Conservation (phyloP, 1,140 invertebrate species). For the Cyclina sinensis region DNA sequence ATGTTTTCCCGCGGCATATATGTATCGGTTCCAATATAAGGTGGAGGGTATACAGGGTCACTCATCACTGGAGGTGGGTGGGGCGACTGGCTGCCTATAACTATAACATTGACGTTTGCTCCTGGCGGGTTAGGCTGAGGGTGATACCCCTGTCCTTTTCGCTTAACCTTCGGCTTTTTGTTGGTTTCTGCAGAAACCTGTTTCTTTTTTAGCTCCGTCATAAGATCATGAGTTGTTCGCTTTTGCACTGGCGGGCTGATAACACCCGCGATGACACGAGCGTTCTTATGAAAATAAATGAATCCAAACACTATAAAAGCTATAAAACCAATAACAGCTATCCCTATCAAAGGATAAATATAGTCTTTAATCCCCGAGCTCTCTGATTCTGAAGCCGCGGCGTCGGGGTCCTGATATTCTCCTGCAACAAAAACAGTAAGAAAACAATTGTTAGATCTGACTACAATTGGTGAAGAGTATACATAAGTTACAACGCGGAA, state of each 20-base stretch:
- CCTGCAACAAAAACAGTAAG: not conserved
- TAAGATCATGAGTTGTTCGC: not conserved
- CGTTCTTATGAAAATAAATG: not conserved
- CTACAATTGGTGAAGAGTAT: no score
- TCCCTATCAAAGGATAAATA: not conserved
- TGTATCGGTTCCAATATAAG: not conserved
- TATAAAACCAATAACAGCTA: not conserved
- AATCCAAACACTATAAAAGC: not conserved
- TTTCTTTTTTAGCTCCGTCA: not conserved
- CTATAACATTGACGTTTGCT: constrained; percentile 5
- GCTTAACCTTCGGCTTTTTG: not conserved
- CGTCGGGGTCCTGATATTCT: not conserved
- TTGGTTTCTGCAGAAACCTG: not conserved
- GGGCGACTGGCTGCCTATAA: not conserved
- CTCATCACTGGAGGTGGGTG: not conserved
- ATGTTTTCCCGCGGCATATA: not conserved
- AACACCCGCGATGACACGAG: not conserved
- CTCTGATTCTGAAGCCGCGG: not conserved
- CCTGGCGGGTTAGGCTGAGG: not conserved
- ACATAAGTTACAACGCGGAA: no score
- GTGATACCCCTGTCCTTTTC: not conserved
- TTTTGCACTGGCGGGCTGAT: not conserved
- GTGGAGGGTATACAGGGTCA: not conserved
- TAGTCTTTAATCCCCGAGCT: not conserved
- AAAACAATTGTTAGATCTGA: no score